phyloP scores from a whole-genome alignment of 1,140 invertebrate species.

The Aradophagus sp. region DNA sequence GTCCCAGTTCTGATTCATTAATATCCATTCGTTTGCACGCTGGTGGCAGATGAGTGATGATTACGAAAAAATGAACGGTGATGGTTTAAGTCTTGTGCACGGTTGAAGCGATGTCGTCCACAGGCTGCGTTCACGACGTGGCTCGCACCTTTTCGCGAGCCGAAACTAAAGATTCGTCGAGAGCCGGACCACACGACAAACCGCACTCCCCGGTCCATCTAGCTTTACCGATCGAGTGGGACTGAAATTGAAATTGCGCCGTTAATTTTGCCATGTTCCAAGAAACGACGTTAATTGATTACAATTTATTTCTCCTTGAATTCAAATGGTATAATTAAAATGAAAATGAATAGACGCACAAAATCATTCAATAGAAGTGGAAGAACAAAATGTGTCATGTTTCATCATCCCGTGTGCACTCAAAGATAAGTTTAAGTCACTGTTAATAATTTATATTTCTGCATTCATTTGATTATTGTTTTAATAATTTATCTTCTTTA shows the following conservation, averaged over 20 bases:
- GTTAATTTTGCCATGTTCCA: no score
- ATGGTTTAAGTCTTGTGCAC: slow-evolving; percentile 74
- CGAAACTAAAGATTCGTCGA: slow-evolving; percentile 69
- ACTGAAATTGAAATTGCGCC: slow-evolving; percentile 74
- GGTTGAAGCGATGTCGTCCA: slow-evolving; percentile 50
- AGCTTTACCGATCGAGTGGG: slow-evolving; percentile 83
- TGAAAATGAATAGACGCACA: no score
- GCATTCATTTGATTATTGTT: no score
- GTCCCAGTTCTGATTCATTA: slow-evolving; percentile 9
- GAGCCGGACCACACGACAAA: slow-evolving; percentile 66
- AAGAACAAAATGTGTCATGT: no score
- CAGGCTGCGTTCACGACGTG: slow-evolving; percentile 67
- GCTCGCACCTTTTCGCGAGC: slow-evolving; percentile 71
- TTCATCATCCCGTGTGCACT: no score
- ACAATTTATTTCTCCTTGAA: no score
- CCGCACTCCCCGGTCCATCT: slow-evolving; percentile 83
- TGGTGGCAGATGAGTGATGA: slow-evolving; percentile 54
- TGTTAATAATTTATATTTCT: no score
- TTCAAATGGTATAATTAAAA: no score
- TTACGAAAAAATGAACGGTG: slow-evolving; percentile 64
- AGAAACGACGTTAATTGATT: no score
- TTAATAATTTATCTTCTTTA: no score
- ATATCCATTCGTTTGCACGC: slow-evolving; percentile 48
- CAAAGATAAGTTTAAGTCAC: no score
- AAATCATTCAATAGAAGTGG: no score